Conservation (phyloP, 2,888 invertebrate species). For the Sicus ferrugineus region DNA sequence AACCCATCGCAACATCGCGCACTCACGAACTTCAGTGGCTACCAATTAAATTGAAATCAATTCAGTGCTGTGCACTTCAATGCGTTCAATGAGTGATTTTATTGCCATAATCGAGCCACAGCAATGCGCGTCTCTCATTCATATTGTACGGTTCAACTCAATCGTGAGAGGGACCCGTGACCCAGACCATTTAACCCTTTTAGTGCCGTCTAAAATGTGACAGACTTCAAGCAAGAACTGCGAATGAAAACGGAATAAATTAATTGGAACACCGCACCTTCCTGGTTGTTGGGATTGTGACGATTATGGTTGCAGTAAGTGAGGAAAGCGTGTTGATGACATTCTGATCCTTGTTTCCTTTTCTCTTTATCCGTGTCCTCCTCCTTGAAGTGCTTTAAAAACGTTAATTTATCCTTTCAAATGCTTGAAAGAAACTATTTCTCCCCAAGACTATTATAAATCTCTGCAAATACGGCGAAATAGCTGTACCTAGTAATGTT, state of each 20-base stretch:
- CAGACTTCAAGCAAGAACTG: neutral
- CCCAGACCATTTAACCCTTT: neutral
- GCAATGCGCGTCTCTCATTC: neutral
- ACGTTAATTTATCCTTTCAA: constrained; percentile 33
- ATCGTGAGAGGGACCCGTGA: neutral
- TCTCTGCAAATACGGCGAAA: neutral
- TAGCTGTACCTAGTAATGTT: neutral
- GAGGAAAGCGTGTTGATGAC: neutral
- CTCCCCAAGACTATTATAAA: neutral
- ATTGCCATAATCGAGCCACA: constrained; percentile 25
- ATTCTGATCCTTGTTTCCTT: too few species aligned
- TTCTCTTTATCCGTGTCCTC: neutral
- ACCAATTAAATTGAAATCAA: constrained; percentile 56
- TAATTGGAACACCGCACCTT: constrained; percentile 11
- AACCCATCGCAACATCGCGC: too few species aligned
- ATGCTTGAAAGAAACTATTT: constrained; percentile 21
- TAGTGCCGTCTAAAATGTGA: neutral
- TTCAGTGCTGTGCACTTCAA: constrained; percentile 61
- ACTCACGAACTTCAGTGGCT: constrained; percentile 42
- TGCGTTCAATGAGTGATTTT: constrained; percentile 62
- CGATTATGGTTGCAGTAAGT: neutral
- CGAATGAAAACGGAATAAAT: constrained; percentile 16
- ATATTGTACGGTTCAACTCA: neutral
- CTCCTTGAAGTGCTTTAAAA: neutral
- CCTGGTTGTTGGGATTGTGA: neutral